Evolutionary conservation across 2,797 vertebrate genomes (phyloP).

Genomic region (Anguilla anguilla): DNA sequence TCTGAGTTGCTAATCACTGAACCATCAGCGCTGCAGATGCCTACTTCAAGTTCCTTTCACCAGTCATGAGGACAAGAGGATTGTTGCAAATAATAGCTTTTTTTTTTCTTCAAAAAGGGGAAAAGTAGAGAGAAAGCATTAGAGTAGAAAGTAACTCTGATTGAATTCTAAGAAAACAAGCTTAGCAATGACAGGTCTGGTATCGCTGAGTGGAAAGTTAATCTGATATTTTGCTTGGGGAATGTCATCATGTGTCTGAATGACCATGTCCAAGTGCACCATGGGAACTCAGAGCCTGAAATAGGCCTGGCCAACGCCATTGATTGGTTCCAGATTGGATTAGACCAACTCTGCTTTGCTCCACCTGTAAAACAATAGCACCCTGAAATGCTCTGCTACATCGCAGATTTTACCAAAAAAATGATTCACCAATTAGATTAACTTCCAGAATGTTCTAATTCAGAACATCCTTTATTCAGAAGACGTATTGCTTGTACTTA

Average conservation of each 20-base stretch:
- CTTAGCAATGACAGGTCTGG: constrained; percentile 68
- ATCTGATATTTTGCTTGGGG: constrained; percentile 64
- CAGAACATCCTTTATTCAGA: neutral
- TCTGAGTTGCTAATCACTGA: neutral
- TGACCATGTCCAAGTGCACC: constrained; percentile 64
- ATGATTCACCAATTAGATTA: constrained; percentile 11
- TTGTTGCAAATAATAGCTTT: neutral
- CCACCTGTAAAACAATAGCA: constrained; percentile 73
- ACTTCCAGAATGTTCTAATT: constrained; percentile 37
- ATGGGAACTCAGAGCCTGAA: constrained; percentile 65
- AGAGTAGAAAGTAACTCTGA: constrained; percentile 49
- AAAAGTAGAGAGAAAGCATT: neutral
- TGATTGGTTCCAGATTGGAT: constrained; percentile 72
- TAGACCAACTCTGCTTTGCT: constrained; percentile 65
- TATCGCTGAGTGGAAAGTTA: constrained; percentile 66
- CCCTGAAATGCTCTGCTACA: constrained; percentile 67
- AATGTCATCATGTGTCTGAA: constrained; percentile 62
- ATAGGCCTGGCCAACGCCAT: constrained; percentile 62
- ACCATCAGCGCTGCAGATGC: neutral
- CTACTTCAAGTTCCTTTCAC: neutral
- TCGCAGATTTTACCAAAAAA: constrained; percentile 56
- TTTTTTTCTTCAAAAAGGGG: neutral
- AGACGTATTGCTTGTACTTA: neutral
- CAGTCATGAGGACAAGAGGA: neutral
- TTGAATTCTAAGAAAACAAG: constrained; percentile 69